These are phyloP conservation scores for Bergia sp. DNA, from an alignment of 92 coral and sea anemone species.

Conservation along the genomic window DNA sequence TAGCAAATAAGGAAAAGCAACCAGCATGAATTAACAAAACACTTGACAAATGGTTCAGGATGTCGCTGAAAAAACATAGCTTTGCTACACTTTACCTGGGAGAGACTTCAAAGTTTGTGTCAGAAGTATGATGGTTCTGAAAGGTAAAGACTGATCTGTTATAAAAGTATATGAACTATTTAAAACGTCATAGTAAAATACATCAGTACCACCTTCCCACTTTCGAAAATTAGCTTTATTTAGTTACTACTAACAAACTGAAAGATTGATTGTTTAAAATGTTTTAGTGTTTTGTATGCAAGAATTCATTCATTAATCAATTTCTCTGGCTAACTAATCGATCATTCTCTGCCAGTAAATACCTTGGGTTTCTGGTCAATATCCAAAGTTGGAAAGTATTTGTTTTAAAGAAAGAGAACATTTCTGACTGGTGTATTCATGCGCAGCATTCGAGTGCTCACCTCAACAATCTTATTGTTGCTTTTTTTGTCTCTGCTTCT, in stretches of 20 bases:
- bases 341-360: no score
- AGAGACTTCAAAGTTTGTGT: slow-evolving; percentile 94
- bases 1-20: neutral
- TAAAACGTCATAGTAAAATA: neutral
- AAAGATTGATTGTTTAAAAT: no score
- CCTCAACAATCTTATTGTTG: slow-evolving; percentile 95
- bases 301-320: no score
- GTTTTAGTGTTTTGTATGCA: no score
- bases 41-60: neutral
- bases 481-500: slow-evolving; percentile 94
- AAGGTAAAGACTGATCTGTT: neutral
- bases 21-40: neutral
- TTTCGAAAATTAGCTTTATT: no score
- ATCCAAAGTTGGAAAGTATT: no score
- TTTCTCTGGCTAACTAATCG: no score
- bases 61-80: neutral
- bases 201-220: no score
- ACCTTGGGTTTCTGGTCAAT: no score
- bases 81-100: slow-evolving; percentile 73
- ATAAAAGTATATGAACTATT: neutral
- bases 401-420: neutral
- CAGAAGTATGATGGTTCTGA: slow-evolving; percentile 92
- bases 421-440: neutral
- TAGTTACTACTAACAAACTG: no score
- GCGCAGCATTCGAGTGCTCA: slow-evolving; percentile 5